Base-by-base conservation (phyloP, 1,140 invertebrate genomes). In the Anoplophora glabripennis region DNA sequence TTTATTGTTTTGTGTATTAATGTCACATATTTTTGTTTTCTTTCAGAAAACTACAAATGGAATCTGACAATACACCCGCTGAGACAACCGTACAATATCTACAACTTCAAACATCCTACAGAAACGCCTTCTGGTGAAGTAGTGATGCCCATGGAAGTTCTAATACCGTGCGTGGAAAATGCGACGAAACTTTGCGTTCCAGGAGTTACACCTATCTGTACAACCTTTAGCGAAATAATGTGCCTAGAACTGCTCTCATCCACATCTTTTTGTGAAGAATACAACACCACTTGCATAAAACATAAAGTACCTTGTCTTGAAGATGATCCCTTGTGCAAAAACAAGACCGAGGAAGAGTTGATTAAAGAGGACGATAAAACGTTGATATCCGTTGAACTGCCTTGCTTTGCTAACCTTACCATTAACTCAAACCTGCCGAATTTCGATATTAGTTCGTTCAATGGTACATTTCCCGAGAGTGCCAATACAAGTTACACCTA, bases 221-320 rank as follows among this genome's bases (percentile, higher is more conserved):
- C 63, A 9, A 57, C 36, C 4, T 65, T 65, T 38, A 61, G 57
- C 17, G 63, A 65, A 55, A 52, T 65, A 7, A 65, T 65, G 63
- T 65, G 63, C 18, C 38, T 65, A 47, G 55, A 45, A 18, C 3
- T 40, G 8, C 8, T 36, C 8, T 42, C 12, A n/a, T 40, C 47
- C 11, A 18, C 60, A 7, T 11, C 36, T n/a, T 44, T 54, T 35
- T 65, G 63, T 14, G 36, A 59, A n/a, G 42, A 61, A 28, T 44
- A 38, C 10, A 59, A 55, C 12, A 56, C 41, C 4, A 60, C 36
- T 12, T 65, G 63, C 52, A 4, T 58, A 1, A 61, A 58, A 10
- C 58, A 51, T 38, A 37, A 12, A n/a, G 45, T 64, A 15, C 57
- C 57, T 8, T 64, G 63, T 47, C 49, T 53, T 10, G 47, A 46